A percentile compares a stretch with the other conserved stretches of the same genome.
These are phyloP conservation scores for Drosophila meridiana DNA, from an alignment of 2,888 invertebrate genomes.

Conservation along the genomic window DNA sequence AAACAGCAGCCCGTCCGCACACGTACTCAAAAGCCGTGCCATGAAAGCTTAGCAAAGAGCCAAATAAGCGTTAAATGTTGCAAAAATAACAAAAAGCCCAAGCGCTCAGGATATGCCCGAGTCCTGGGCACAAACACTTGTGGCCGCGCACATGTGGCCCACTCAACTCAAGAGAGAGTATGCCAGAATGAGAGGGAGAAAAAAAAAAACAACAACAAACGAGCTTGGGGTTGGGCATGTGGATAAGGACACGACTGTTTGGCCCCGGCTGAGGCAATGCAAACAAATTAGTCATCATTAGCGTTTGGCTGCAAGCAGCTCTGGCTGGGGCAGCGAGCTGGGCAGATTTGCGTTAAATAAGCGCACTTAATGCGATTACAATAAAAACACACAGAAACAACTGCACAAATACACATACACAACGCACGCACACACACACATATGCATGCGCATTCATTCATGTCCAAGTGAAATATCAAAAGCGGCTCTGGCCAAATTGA, in stretches of 20 bases:
- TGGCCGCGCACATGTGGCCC: constrained; percentile 75
- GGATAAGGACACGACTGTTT: constrained; percentile 38
- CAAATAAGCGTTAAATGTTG: constrained; percentile 81
- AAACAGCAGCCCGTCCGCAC: constrained; percentile 47
- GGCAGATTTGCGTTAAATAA: constrained; percentile 83
- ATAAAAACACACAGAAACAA: constrained; percentile 49
- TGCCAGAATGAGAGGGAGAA: background rate
- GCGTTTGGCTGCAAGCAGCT: constrained; percentile 71
- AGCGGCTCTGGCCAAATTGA: constrained; percentile 62
- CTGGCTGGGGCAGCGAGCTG: constrained; percentile 47
- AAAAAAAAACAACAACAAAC: constrained; percentile 15
- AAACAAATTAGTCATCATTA: constrained; percentile 84
- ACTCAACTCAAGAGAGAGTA: constrained; percentile 48
- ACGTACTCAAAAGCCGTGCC: constrained; percentile 57
- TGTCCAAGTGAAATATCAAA: constrained; percentile 78
- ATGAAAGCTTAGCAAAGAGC: constrained; percentile 74
- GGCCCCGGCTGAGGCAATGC: constrained; percentile 60
- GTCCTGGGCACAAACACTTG: constrained; percentile 74
- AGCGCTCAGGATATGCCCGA: constrained; percentile 25
- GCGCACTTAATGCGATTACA: constrained; percentile 84
- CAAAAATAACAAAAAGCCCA: constrained; percentile 73
- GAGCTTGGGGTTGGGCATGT: constrained; percentile 3
- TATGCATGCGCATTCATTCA: constrained; percentile 18
- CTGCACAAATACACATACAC: constrained; percentile 9
- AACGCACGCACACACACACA: constrained; percentile 17